phyloP scores from a whole-genome alignment of 2,797 vertebrate genomes.

The Anguilla megastoma region DNA sequence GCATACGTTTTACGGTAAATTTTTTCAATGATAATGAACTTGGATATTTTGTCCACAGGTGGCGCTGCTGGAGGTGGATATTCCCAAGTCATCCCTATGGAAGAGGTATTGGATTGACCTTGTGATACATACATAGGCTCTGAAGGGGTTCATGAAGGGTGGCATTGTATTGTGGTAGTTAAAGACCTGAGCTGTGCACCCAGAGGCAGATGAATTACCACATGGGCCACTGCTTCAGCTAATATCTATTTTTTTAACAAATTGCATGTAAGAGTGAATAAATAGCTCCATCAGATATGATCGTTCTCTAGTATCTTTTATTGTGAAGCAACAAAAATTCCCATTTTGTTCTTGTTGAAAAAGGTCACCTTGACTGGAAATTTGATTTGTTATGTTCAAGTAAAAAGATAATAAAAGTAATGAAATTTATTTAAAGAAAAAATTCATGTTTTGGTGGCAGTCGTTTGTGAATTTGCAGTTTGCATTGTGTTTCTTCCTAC shows the following conservation, averaged over 20 bases:
- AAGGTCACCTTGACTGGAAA: not conserved
- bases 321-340: not conserved
- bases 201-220: not conserved
- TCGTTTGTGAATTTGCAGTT: not conserved
- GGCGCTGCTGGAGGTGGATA: conserved; percentile 98
- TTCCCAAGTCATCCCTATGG: conserved; percentile 98
- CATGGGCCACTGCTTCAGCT: not conserved
- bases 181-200: not conserved
- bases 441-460: not conserved
- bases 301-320: not conserved
- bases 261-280: not conserved
- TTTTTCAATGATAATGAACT: not conserved
- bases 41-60: conserved; percentile 69
- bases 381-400: not conserved
- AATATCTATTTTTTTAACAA: not conserved
- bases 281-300: not conserved
- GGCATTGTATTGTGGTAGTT: not conserved
- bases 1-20: not conserved
- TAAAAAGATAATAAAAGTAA: not conserved
- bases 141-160: not conserved
- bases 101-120: conserved; percentile 80
- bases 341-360: not conserved
- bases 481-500: not conserved
- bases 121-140: not conserved
- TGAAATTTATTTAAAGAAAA: not conserved